Base-by-base conservation (phyloP, 2,888 invertebrate species). In the Mycogona germanica region DNA sequence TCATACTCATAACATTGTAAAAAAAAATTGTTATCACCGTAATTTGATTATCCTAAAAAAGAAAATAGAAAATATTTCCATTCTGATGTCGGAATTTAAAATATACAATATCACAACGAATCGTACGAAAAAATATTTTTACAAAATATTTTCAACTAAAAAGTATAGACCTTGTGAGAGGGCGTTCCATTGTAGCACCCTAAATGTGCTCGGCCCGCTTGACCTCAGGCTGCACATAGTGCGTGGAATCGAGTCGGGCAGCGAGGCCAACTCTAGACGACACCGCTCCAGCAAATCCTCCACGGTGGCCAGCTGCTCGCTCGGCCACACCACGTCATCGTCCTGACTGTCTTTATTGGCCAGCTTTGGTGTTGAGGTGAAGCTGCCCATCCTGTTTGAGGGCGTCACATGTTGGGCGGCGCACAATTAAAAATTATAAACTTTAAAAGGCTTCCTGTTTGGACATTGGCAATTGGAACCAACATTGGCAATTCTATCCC, bases 331-430 rank as follows among this genome's bases (percentile, higher is more conserved):
- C 17, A 78, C 63, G 53, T 75, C 75, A 60, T 76, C 75, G 64
- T 81, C 81, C 65, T 79, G 76, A 3, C 71, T 71, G 65, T 80
- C 80, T 53, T 75, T 74, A 64, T 80, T 80, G 57, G 75, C 69
- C 58, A 80, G 78, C 67, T 78, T 78, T 42, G 80, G 79, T 19
- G 78, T 74, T 52, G 81, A 80, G 57, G 78, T 79, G 65, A 82
- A 81, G 66, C 81, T 81, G 59, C 82, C 82, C 82, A 82, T 82
- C 69, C 82, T 82, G n/a, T n/a, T n/a, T n/a, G n/a, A n/a, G n/a
- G n/a, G n/a, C n/a, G n/a, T n/a, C n/a, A n/a, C n/a, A n/a, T n/a
- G n/a, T n/a, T n/a, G n/a, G n/a, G n/a, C n/a, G n/a, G n/a, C n/a
- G n/a, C n/a, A n/a, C n/a, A n/a, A n/a, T n/a, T n/a, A n/a, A n/a